phyloP scores from a whole-genome alignment of 1,140 invertebrate species.

The Papilio helenus region DNA sequence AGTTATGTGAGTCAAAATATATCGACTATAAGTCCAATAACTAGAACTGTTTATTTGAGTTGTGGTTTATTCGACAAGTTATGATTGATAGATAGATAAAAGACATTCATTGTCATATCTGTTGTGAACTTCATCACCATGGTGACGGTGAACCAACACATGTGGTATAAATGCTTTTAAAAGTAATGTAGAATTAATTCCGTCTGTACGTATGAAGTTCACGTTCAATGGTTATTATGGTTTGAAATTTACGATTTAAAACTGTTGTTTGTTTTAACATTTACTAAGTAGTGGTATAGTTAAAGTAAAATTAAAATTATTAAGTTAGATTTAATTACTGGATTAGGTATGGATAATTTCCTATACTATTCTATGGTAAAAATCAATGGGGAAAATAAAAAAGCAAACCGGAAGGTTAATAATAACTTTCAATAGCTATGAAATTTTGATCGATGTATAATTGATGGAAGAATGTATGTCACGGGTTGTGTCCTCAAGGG shows the following conservation, averaged over 20 bases:
- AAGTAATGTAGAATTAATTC: neutral
- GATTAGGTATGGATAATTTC: neutral
- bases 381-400: neutral
- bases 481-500: slow-evolving; percentile 50
- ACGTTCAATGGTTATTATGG: neutral
- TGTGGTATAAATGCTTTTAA: slow-evolving; percentile 3
- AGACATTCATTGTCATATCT: slow-evolving; percentile 34
- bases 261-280: too few relatives aligned
- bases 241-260: neutral
- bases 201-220: neutral
- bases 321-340: too few relatives aligned
- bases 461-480: slow-evolving; percentile 41
- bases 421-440: neutral
- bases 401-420: neutral
- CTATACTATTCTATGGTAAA: neutral
- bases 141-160: slow-evolving; percentile 13
- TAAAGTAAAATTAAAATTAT: too few relatives aligned
- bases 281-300: too few relatives aligned
- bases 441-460: slow-evolving; percentile 16
- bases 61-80: neutral
- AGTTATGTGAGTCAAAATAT: neutral
- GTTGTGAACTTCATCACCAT: slow-evolving; percentile 29
- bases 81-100: slow-evolving; percentile 13
- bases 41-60: slow-evolving; percentile 42
- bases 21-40: slow-evolving; percentile 42